A percentile compares a stretch with the other conserved stretches of the same genome.
phyloP scores from a whole-genome alignment of 2,113 vertebrate genomes.

The Mustela lutreola region DNA sequence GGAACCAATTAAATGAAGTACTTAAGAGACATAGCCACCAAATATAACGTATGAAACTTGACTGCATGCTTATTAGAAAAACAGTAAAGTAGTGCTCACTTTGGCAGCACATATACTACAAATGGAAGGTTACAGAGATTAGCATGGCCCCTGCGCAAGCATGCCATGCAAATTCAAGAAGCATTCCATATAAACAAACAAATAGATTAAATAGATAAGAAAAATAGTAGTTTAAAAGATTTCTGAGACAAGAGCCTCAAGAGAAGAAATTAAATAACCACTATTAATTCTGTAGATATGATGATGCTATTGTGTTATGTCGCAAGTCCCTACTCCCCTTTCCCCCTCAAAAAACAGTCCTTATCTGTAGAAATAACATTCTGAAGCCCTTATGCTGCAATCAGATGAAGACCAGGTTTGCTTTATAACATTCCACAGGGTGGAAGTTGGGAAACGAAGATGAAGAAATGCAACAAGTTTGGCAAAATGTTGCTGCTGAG shows the following conservation, averaged over 20 bases:
- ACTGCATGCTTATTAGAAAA: not conserved
- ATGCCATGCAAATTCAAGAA: not conserved
- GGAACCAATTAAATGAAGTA: slow-evolving; percentile 5
- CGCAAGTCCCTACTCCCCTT: not conserved
- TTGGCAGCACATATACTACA: no score
- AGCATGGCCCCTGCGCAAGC: not conserved
- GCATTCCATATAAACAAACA: not conserved
- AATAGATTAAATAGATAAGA: not conserved
- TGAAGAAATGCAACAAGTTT: not conserved
- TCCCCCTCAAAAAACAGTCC: not conserved
- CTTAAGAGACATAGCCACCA: not conserved
- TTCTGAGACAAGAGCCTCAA: not conserved
- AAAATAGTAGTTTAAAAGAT: not conserved
- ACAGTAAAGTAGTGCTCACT: not conserved
- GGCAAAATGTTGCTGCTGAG: not conserved
- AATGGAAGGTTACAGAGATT: no score
- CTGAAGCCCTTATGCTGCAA: not conserved
- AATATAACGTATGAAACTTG: not conserved
- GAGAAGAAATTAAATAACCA: not conserved
- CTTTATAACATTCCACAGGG: not conserved
- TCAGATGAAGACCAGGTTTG: not conserved
- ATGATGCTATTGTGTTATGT: not conserved
- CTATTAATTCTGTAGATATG: not conserved
- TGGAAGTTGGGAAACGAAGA: not conserved
- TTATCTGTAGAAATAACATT: not conserved